These are phyloP conservation scores for Myopa testacea DNA, from an alignment of 2,888 invertebrate species.

Conservation along the genomic window DNA sequence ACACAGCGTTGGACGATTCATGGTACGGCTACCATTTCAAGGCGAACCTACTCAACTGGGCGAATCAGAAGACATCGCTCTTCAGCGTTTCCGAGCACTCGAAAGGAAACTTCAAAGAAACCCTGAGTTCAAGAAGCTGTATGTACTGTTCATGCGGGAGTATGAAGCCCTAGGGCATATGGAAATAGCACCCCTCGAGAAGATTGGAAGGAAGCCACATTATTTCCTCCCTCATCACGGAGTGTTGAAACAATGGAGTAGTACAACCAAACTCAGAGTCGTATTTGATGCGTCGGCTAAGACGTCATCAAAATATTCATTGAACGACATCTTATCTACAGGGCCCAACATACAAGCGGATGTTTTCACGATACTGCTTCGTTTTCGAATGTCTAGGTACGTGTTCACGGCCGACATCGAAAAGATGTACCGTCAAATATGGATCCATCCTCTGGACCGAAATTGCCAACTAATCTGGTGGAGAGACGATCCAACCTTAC, in stretches of 20 bases:
- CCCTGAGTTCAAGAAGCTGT: background rate
- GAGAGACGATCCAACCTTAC: background rate
- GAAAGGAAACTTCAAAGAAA: background rate
- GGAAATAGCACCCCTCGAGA: no score
- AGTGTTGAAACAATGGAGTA: no score
- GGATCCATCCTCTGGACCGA: background rate
- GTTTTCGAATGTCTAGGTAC: background rate
- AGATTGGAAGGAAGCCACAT: no score
- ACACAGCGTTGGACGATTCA: background rate
- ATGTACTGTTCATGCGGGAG: no score
- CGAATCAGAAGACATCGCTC: background rate
- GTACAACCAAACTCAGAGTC: no score
- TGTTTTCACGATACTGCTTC: background rate
- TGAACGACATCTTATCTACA: constrained; percentile 40
- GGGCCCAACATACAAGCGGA: background rate
- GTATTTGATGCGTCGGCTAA: constrained; percentile 41
- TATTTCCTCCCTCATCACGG: no score
- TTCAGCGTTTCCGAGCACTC: background rate
- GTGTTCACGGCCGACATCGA: constrained; percentile 9
- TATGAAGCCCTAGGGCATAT: no score
- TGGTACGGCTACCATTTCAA: background rate
- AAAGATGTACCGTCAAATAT: constrained; percentile 16
- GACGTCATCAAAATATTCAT: constrained; percentile 6
- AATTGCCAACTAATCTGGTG: background rate
- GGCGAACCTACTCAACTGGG: no score